Base-by-base conservation (phyloP, 1,140 invertebrate genomes). In the Chironomus striatipennis region DNA sequence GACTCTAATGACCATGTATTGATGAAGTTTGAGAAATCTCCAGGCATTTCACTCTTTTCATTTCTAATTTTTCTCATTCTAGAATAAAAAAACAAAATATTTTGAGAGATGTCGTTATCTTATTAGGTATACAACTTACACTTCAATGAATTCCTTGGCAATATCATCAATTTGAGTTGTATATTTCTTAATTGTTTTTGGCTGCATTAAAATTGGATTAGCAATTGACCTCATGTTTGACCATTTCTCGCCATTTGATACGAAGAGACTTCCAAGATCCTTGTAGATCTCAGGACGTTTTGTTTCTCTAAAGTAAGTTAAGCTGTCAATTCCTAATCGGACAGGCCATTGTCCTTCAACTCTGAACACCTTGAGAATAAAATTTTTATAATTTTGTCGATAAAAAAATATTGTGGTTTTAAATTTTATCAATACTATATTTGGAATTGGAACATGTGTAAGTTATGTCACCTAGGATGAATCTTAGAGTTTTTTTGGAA, bases 1-100 rank as follows among this genome's bases (percentile, higher is more conserved):
- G 87, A 88, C 80, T 91, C 90, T 20, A 91, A 78, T 9, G 88
- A 82, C 87, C 89, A 89, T 79, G 88, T 85, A 77, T 88, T 87
- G 76, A 90, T 80, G 78, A 89, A 87, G 73, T 85, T 84, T 67
- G 85, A 83, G 78, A 89, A 88, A 75, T 84, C 81, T 0, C 77
- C 78, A 3, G 85, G 83, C 74, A 89, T 80, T 80, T 86, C 85
- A 77, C 83, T 84, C 74, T 85, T 81, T 73, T 83, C 78, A 75
- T 86, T 79, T 65, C 85, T 79, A 43, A 85, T 79, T 73, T 80
- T 80, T 77, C 80, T 83, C 74, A 88, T 84, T 74, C 85, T 87
- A 73, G n/a, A n/a, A n/a, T n/a, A n/a, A n/a, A n/a, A n/a, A n/a
- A n/a, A n/a, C n/a, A n/a, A n/a, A n/a, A n/a, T n/a, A n/a, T n/a